These are phyloP conservation scores for Xylota segnis DNA, from an alignment of 2,888 invertebrate genomes.

Conservation along the genomic window DNA sequence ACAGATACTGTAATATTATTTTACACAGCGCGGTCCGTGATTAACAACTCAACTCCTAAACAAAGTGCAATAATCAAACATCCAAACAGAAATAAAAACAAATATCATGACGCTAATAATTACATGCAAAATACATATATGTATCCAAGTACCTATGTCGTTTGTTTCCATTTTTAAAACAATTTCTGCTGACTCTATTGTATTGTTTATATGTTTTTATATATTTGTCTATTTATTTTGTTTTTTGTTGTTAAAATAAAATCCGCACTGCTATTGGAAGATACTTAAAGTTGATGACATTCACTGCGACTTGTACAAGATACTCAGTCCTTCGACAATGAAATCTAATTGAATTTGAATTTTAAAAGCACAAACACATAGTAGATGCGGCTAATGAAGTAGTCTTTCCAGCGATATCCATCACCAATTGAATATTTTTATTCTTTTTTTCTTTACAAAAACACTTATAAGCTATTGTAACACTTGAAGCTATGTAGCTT, in stretches of 20 bases:
- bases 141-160: constrained; percentile 63
- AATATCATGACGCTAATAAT: constrained; percentile 53
- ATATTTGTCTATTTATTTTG: neutral
- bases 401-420: constrained; percentile 36
- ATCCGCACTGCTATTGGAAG: constrained; percentile 26
- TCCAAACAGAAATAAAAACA: constrained; percentile 26
- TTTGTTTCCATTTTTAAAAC: constrained; percentile 59
- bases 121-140: constrained; percentile 51
- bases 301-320: constrained; percentile 46
- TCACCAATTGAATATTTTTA: constrained; percentile 25
- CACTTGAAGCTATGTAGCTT: constrained; percentile 54
- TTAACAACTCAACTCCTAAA: constrained; percentile 26
- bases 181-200: constrained; percentile 12
- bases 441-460: constrained; percentile 19
- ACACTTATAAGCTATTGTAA: constrained; percentile 27
- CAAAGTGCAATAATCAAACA: constrained; percentile 31
- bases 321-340: constrained; percentile 27
- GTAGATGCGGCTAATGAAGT: constrained; percentile 31
- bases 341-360: constrained; percentile 21
- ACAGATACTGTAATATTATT: constrained; percentile 6
- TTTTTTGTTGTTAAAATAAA: constrained; percentile 15
- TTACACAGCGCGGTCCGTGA: constrained; percentile 28
- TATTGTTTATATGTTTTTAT: neutral
- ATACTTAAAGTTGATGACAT: constrained; percentile 47
- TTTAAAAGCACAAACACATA: constrained; percentile 39